These are phyloP conservation scores for Phaedon cochleariae DNA, from an alignment of 2,888 invertebrate genomes.

Conservation along the genomic window DNA sequence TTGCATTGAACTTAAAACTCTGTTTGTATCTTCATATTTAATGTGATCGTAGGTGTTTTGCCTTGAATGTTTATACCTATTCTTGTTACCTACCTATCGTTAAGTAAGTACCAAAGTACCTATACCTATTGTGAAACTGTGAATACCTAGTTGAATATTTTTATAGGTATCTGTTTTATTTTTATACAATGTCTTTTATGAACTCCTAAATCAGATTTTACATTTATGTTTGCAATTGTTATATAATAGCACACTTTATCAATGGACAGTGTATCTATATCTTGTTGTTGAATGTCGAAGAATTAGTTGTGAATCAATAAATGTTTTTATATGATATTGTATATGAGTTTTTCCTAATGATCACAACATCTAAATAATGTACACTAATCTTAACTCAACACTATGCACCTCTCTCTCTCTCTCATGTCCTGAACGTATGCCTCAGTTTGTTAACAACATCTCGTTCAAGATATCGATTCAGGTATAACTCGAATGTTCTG, in stretches of 20 bases:
- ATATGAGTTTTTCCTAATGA: slow-evolving; percentile 1
- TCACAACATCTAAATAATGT: slow-evolving; percentile 11
- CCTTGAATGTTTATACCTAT: neutral
- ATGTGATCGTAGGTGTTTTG: neutral
- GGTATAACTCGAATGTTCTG: slow-evolving; percentile 65
- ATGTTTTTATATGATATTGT: slow-evolving; percentile 20
- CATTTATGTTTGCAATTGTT: neutral
- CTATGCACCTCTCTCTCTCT: neutral
- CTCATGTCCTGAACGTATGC: slow-evolving; percentile 26
- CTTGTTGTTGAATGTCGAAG: neutral
- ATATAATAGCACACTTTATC: neutral
- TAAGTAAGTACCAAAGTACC: too few species aligned
- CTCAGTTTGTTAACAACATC: slow-evolving; percentile 45
- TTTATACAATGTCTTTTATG: neutral
- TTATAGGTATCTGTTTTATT: neutral
- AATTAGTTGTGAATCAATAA: slow-evolving; percentile 17
- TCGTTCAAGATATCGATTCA: slow-evolving; percentile 58
- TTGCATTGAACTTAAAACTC: neutral
- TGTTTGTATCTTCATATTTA: neutral
- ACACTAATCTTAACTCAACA: slow-evolving; percentile 7
- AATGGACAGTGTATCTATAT: neutral
- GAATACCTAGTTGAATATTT: neutral
- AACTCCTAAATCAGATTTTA: neutral
- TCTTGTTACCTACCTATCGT: neutral
- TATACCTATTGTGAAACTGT: too few species aligned